Percentiles rank a stretch among this genome's conserved stretches.
phyloP scores from a whole-genome alignment of 64 coral and sea anemone genomes.

The Montipora foliosa region DNA sequence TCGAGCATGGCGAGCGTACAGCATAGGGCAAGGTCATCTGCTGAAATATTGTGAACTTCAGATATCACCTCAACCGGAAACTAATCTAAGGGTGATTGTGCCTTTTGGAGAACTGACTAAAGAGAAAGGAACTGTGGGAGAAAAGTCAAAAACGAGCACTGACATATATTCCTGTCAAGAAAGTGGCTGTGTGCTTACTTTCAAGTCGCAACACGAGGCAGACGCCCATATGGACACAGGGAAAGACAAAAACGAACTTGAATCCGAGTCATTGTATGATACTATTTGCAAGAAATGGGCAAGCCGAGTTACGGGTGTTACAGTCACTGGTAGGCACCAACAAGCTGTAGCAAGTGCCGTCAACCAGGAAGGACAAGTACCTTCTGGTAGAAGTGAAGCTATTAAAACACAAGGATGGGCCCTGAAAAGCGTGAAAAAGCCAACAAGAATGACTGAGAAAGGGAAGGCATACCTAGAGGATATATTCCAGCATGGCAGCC shows the following conservation, averaged over 20 bases:
- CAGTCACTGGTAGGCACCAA: neutral
- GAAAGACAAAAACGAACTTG: neutral
- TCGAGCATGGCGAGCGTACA: neutral
- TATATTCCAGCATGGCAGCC: slow-evolving; percentile 13
- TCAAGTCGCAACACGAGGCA: neutral
- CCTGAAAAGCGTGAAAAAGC: neutral
- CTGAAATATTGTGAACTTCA: neutral
- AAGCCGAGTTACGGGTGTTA: neutral
- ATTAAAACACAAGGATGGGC: neutral
- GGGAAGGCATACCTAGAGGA: neutral
- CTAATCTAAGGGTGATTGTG: neutral
- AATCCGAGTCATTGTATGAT: slow-evolving; percentile 25
- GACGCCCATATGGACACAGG: slow-evolving; percentile 28
- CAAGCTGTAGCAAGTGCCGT: neutral
- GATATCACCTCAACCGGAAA: neutral
- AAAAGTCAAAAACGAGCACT: neutral
- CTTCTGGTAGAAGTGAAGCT: neutral
- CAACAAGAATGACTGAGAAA: neutral
- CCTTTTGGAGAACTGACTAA: neutral
- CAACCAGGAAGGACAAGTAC: neutral
- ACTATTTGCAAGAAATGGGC: slow-evolving; percentile 11
- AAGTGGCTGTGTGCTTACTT: slow-evolving; percentile 20
- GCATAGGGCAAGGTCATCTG: neutral
- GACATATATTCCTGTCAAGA: slow-evolving; percentile 27
- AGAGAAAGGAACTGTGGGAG: neutral